Evolutionary conservation across 2,113 vertebrate genomes (phyloP).

Genomic region (Odocoileus hemionus): DNA sequence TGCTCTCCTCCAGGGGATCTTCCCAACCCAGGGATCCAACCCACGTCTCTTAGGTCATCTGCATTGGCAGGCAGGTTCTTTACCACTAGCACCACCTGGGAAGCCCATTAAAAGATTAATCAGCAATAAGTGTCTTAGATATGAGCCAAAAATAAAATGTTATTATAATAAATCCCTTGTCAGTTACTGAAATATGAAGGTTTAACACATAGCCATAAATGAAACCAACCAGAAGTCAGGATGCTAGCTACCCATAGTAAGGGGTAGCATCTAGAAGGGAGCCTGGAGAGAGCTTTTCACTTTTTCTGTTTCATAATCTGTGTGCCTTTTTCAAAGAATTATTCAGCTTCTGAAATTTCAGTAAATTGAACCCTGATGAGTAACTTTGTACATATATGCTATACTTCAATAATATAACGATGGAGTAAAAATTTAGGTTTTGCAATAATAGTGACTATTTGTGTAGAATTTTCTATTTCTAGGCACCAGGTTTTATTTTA

Average conservation of each 20-base stretch:
- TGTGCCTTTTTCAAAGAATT: neutral
- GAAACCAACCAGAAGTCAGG: neutral
- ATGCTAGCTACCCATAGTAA: neutral
- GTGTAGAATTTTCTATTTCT: neutral
- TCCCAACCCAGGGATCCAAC: neutral
- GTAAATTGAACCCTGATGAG: neutral
- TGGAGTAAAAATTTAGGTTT: neutral
- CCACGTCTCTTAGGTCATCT: neutral
- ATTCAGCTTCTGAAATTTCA: neutral
- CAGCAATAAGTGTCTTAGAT: neutral
- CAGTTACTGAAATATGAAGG: neutral
- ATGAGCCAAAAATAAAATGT: neutral
- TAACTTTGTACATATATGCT: neutral
- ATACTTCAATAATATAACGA: neutral
- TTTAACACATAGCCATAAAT: neutral
- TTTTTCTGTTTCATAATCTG: conserved; percentile 17
- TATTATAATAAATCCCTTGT: neutral
- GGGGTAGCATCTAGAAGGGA: neutral
- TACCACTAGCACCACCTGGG: neutral
- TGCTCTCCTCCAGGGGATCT: neutral
- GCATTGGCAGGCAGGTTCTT: neutral
- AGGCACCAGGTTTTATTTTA: neutral
- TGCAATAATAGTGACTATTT: neutral
- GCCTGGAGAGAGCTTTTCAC: neutral
- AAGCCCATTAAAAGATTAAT: neutral